These are phyloP conservation scores for Brachionus koreanus DNA, from an alignment of 1,140 invertebrate species.

Conservation along the genomic window DNA sequence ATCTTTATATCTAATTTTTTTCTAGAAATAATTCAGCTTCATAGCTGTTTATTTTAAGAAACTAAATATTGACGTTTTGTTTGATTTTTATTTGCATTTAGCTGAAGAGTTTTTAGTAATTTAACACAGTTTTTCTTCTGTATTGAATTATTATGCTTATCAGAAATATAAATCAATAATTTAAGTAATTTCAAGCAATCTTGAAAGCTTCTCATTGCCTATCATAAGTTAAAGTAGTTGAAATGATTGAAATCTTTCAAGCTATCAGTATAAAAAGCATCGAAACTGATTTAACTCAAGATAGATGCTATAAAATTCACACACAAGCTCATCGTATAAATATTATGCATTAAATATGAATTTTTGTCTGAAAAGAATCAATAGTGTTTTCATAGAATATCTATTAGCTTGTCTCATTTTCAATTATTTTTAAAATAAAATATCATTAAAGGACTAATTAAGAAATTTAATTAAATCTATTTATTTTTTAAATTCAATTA, in stretches of 20 bases:
- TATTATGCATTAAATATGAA: background rate
- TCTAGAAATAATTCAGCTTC: background rate
- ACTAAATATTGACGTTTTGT: background rate
- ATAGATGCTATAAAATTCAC: background rate
- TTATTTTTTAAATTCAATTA: no score
- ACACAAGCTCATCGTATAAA: background rate
- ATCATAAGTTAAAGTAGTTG: background rate
- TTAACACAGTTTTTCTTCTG: background rate
- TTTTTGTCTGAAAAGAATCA: background rate
- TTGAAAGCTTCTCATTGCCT: background rate
- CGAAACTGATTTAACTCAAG: background rate
- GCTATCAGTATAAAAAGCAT: background rate
- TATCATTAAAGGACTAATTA: background rate
- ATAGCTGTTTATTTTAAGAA: background rate
- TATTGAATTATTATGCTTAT: conserved; percentile 10
- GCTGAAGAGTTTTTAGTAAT: background rate
- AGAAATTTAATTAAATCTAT: no score
- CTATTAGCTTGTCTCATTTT: background rate
- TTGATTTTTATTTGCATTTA: background rate
- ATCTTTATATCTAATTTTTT: background rate
- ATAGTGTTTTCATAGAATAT: background rate
- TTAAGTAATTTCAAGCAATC: background rate
- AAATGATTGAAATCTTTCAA: background rate
- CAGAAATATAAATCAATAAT: background rate
- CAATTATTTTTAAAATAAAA: background rate